Base-by-base conservation (phyloP, 2,113 vertebrate species). In the Hemiscyllium ocellatum region DNA sequence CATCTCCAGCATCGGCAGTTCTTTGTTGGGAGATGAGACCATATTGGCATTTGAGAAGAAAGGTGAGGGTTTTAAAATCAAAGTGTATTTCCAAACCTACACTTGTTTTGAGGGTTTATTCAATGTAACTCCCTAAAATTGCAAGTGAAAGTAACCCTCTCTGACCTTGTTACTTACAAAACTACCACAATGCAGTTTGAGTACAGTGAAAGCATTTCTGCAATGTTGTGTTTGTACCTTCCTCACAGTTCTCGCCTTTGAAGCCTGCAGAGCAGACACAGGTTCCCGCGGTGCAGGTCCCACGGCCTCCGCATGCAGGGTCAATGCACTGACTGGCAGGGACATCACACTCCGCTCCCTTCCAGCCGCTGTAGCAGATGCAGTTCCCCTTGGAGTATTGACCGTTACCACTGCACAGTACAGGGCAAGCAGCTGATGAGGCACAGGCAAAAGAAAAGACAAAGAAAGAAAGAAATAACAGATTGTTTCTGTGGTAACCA, bases 291-390 rank as follows among this genome's bases (percentile, higher is more conserved):
- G 98, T 98, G 97, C 99, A 99, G 97, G 98, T 98, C 96, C 99
- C 99, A 0, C 99, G 99, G 96, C 99, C 98, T 69, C 98, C 98
- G 83, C 99, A 99, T 0, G 98, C 98, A 47, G 99, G 99, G 97
- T 99, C 99, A 72, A 99, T 98, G 96, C 99, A 99, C 97, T 99
- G 99, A 93, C 98, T 99, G 97, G 97, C 96, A 89, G 99, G 98
- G 66, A 99, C 98, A 0, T 99, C 99, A 0, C 99, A 99, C 95
- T 99, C 99, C 0, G 99, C 98, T 0, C 99, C 99, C 97, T 99
- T 99, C 99, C 99, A 99, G 97, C 99, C 99, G 65, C 99, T 99
- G 98, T 99, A 99, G 97, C 99, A 99, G 95, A 99, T 97, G 96
- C 99, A 99, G 8, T 98, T 98, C 96, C 99, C 99, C 97, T 99